Percentiles rank a stretch among this genome's conserved stretches.
phyloP scores from a whole-genome alignment of 2,113 vertebrate species.

The Phalacrocorax aristotelis region DNA sequence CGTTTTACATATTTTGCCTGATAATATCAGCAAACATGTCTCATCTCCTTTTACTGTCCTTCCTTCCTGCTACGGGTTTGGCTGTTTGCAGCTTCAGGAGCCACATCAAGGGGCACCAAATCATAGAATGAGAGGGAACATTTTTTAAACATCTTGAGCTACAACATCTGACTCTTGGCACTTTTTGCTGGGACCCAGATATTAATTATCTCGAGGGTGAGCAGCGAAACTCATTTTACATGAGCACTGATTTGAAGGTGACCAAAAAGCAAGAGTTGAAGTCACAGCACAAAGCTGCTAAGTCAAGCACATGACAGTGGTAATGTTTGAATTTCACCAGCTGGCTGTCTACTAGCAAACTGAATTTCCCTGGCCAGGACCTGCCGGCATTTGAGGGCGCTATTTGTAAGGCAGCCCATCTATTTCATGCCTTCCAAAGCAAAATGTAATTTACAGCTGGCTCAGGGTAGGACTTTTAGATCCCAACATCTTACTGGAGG shows the following conservation, averaged over 20 bases:
- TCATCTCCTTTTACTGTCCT: neutral
- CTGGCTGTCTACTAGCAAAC: neutral
- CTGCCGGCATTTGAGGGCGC: neutral
- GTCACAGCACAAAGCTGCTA: neutral
- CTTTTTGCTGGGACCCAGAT: neutral
- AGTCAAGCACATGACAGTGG: accelerated
- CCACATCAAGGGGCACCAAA: accelerated
- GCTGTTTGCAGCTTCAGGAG: neutral
- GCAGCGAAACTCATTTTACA: neutral
- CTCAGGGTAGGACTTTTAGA: neutral
- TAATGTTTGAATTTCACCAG: neutral
- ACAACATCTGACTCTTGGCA: neutral
- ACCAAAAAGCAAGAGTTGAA: neutral
- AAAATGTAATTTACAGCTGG: neutral
- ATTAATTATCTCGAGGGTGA: neutral
- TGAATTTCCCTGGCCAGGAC: neutral
- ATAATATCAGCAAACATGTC: neutral
- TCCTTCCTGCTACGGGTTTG: neutral
- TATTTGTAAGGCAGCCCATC: neutral
- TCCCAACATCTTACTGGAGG: neutral
- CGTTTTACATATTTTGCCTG: neutral
- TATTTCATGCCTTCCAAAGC: neutral
- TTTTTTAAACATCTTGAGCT: neutral
- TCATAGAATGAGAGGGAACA: neutral
- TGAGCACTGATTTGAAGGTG: neutral